Percentiles rank a stretch among this genome's conserved stretches.
Evolutionary conservation across 2,113 vertebrate species (phyloP).

Genomic region (Oncorhynchus keta): DNA sequence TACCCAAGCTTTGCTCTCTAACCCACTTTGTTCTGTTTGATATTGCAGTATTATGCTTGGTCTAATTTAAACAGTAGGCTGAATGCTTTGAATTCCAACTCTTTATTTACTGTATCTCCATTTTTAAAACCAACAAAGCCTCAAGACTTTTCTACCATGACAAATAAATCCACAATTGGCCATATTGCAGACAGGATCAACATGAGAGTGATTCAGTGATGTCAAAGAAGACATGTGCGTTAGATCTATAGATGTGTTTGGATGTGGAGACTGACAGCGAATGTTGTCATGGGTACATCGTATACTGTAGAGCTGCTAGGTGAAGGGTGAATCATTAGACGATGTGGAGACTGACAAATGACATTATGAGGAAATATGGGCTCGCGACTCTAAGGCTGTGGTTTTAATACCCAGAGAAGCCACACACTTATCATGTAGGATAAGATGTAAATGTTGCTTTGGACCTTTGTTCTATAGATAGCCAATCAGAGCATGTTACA

Average conservation of each 20-base stretch:
- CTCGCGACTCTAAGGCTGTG: background rate
- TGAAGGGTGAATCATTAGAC: too few species aligned
- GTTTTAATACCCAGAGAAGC: background rate
- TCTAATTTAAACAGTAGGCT: too few species aligned
- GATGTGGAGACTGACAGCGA: too few species aligned
- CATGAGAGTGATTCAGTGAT: background rate
- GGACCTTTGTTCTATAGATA: background rate
- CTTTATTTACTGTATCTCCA: too few species aligned
- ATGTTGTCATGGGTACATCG: too few species aligned
- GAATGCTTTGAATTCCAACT: too few species aligned
- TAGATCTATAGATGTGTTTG: too few species aligned
- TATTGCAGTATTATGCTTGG: too few species aligned
- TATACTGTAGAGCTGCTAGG: too few species aligned
- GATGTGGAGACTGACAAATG: background rate
- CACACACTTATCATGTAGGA: background rate
- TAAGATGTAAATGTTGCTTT: background rate
- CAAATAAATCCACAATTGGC: background rate
- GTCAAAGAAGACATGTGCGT: background rate
- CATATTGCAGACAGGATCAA: background rate
- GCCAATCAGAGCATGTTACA: background rate
- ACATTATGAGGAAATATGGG: background rate
- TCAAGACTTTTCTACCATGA: background rate
- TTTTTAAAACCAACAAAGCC: too few species aligned
- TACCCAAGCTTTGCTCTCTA: slow-evolving; percentile 14
- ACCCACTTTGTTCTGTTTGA: slow-evolving; percentile 17